Conservation (phyloP, 2,797 vertebrate genomes). For the Pteronotus mesoamericanus region DNA sequence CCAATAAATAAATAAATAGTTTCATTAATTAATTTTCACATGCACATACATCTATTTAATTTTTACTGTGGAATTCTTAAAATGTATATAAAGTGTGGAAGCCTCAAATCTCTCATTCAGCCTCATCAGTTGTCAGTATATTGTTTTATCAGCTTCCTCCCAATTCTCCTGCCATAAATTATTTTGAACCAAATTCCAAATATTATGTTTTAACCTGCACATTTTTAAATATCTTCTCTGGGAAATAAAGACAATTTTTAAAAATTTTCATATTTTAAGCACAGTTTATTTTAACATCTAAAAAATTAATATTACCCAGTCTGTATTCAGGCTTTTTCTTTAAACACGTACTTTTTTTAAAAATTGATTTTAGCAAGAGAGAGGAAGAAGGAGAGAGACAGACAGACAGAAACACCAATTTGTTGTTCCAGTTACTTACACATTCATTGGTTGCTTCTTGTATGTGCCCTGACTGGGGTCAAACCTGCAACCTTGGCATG, state of each 20-base stretch:
- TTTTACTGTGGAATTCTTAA: neutral
- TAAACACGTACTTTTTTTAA: neutral
- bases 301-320: neutral
- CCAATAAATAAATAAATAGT: neutral
- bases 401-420: too few species aligned
- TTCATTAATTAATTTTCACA: neutral
- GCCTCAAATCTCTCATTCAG: neutral
- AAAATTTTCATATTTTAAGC: neutral
- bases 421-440: too few species aligned
- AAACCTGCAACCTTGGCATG: too few species aligned
- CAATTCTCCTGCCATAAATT: neutral
- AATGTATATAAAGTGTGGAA: neutral
- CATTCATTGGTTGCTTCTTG: too few species aligned
- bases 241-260: neutral
- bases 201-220: neutral
- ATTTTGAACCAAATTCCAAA: constrained; percentile 18
- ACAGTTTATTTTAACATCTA: neutral
- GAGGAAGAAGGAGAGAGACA: too few species aligned
- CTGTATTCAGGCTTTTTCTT: neutral
- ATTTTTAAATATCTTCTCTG: neutral
- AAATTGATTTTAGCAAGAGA: too few species aligned
- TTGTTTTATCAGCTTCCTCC: neutral
- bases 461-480: too few species aligned
- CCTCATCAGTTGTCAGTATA: neutral
- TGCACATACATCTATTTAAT: neutral